Base-by-base conservation (phyloP, 2,888 invertebrate genomes). In the Agonopterix subpropinquella region DNA sequence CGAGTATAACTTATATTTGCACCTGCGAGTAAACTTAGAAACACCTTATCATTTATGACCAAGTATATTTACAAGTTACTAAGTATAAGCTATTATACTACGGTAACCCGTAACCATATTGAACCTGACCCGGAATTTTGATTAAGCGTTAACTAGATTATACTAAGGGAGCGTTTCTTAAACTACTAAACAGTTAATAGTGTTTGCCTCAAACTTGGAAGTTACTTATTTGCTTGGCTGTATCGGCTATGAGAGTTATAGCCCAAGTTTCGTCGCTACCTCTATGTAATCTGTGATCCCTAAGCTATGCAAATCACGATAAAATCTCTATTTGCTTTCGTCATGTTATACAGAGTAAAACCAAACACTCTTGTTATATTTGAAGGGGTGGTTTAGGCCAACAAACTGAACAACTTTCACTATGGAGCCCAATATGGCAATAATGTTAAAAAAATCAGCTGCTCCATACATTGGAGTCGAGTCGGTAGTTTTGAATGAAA, bases 61-160 rank as follows among this genome's bases (percentile, higher is more conserved):
- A 55, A 58, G 56, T 62, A 55, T 59, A 59, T 59, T 57, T 53
- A 49, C 53, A 44, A 47, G 47, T 49, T 57, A 55, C 61, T 55
- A 66, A 61, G 64, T 65, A 67, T 67, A 64, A 61, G 59, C 62
- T 56, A 64, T 68, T 68, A 72, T 60, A 50, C 61, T 65, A 59
- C 52, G 61, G 62, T 60, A 70, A 67, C 63, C 68, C 69, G 61
- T 66, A 71, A 65, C 68, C 71, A 73, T 71, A 77, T 73, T 73
- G 72, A 65, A 70, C 70, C 70, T 70, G 74, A 77, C 81, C 80
- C 80, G 64, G 77, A 80, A 82, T 83, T 83, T 80, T 82, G 82
- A 83, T 83, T 81, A 82, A 79, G 79, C 70, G 72, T 68, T 73
- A 82, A 82, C 78, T 74, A 80, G 82, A 82, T 82, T 82, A 80